Base-by-base conservation (phyloP, 2,888 invertebrate genomes). In the Ophion slaviceki region DNA sequence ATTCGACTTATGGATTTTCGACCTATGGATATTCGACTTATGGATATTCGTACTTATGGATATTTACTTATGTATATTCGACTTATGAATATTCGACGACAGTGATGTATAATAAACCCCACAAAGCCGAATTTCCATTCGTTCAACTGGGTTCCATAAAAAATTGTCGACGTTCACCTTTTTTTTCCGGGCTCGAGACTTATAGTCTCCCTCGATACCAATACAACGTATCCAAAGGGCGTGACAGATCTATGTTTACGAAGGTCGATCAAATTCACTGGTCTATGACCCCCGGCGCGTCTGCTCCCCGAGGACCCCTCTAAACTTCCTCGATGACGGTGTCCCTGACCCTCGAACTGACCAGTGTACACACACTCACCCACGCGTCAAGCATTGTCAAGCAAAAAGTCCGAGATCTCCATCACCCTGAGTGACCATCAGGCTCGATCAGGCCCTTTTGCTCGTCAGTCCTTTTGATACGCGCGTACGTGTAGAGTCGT, bases 271-370 rank as follows among this genome's bases (percentile, higher is more conserved):
- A 70, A 75, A 81, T 86, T 81, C 74, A 83, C 64, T 80, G 66
- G 77, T 67, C 80, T 64, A 47, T 80, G 78, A 83, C 75, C 83
- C 86, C 77, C 74, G 74, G 53, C 57, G 47, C 70, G 83, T 86
- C 83, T 80, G 80, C 47, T 77, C 68, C 32, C 67, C 47, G 20
- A 20, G 72, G 72, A 53, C 77, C 85, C 82, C 74, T 75, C 64
- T 66, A 68, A 86, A 83, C 61, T 68, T 45, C 64, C 67, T 68
- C 77, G 83, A 86, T 81, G 83, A 80, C 86, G 83, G 53, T 74
- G 86, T 86, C 78, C 83, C 86, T 78, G 83, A 83, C 83, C 80
- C 83, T 59, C 72, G 80, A 59, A 76, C 83, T 83, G 86, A 86
- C 80, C 83, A 68, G 61, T 32, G 59, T 47, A 61, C 24, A 45